phyloP scores from a whole-genome alignment of 2,797 vertebrate genomes.

The Labroides dimidiatus region DNA sequence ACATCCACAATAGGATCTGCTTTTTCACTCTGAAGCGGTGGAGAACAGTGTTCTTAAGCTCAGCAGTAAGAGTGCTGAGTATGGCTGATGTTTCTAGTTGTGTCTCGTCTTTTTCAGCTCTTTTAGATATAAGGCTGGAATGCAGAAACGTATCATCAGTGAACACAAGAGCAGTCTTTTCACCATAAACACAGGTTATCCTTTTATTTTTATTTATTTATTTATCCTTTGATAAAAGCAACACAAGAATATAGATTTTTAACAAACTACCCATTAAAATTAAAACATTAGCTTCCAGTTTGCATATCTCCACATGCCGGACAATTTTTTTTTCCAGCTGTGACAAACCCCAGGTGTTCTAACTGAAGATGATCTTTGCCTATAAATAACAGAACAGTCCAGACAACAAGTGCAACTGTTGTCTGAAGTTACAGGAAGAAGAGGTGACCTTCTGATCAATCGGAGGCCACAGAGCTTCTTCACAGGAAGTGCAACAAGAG shows the following conservation, averaged over 20 bases:
- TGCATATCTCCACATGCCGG: too few relatives aligned
- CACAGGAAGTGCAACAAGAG: slow-evolving; percentile 49
- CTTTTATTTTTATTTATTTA: too few relatives aligned
- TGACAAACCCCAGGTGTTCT: background rate
- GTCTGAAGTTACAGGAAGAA: slow-evolving; percentile 62
- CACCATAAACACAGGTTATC: too few relatives aligned
- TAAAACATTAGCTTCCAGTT: too few relatives aligned
- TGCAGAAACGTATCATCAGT: too few relatives aligned
- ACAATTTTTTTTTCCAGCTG: too few relatives aligned
- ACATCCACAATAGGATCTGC: slow-evolving; percentile 22
- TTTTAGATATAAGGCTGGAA: too few relatives aligned
- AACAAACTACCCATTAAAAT: too few relatives aligned
- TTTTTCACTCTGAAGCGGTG: slow-evolving; percentile 8
- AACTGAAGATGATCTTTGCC: background rate
- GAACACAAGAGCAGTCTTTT: too few relatives aligned
- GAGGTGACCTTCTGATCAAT: slow-evolving; percentile 63
- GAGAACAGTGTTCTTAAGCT: slow-evolving; percentile 6
- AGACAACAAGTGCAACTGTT: slow-evolving; percentile 24
- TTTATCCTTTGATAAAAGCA: too few relatives aligned
- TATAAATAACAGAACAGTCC: slow-evolving; percentile 17
- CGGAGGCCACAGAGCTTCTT: slow-evolving; percentile 11
- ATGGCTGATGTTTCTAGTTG: background rate
- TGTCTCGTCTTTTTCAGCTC: background rate
- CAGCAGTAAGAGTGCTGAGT: background rate
- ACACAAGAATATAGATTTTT: too few relatives aligned